Conservation (phyloP, 2,797 vertebrate genomes). For the Pipistrellus kuhlii region DNA sequence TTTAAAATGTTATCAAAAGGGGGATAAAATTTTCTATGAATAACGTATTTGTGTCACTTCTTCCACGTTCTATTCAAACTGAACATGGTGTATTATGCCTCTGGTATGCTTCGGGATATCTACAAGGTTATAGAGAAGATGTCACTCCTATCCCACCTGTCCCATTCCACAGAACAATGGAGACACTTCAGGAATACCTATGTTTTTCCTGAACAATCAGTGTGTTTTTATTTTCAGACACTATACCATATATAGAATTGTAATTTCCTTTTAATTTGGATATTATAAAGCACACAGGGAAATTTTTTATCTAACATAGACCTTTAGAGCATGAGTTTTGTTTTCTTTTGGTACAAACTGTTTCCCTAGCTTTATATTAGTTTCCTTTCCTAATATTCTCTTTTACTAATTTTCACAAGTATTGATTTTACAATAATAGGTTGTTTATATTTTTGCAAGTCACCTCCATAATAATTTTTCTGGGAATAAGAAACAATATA, state of each 20-base stretch:
- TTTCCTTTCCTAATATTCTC: not conserved
- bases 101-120: fast-evolving
- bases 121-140: not conserved
- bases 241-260: not conserved
- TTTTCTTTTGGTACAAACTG: not conserved
- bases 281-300: not conserved
- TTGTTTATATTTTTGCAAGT: not conserved
- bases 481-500: not conserved
- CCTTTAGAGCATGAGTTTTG: not conserved
- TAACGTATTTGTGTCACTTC: not conserved
- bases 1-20: not conserved
- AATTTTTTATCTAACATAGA: not conserved
- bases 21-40: not conserved
- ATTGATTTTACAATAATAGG: not conserved
- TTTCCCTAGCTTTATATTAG: not conserved
- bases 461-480: not conserved
- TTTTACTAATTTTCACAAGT: not conserved
- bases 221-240: not conserved
- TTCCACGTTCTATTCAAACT: not conserved
- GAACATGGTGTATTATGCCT: not conserved
- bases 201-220: not conserved
- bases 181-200: not conserved
- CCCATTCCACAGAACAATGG: not conserved
- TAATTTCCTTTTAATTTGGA: not conserved
- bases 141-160: not conserved